Conservation (phyloP, 2,797 vertebrate species). For the Pelobates cultripes region DNA sequence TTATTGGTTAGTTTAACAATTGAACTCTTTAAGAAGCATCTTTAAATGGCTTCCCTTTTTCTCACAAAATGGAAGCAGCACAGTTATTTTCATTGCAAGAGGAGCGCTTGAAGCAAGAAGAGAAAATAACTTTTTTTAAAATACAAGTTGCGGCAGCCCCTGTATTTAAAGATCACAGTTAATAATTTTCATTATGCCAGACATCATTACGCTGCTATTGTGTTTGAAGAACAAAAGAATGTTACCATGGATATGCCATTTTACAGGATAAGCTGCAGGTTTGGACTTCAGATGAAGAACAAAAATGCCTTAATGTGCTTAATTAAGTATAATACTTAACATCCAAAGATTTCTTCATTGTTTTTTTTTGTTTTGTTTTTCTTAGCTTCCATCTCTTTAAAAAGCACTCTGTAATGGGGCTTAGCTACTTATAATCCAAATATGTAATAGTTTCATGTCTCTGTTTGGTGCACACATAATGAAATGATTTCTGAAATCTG, state of each 20-base stretch:
- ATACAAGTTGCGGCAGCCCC: slow-evolving; percentile 43
- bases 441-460: not conserved
- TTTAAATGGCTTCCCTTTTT: not conserved
- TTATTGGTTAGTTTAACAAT: not conserved
- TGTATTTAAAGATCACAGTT: slow-evolving; percentile 48
- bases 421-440: not conserved
- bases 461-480: no score
- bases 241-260: slow-evolving; percentile 38
- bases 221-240: slow-evolving; percentile 46
- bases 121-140: slow-evolving; percentile 29
- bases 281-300: slow-evolving; percentile 26
- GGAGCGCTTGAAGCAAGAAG: not conserved
- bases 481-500: no score
- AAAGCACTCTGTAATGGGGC: not conserved
- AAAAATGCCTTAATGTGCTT: slow-evolving; percentile 39
- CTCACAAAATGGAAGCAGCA: not conserved
- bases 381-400: not conserved
- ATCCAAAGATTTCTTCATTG: slow-evolving; percentile 21
- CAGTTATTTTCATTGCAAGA: not conserved
- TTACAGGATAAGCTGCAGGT: slow-evolving; percentile 28
- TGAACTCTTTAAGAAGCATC: not conserved
- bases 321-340: slow-evolving; percentile 22
- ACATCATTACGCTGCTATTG: slow-evolving; percentile 37
- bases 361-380: not conserved
- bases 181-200: slow-evolving; percentile 46